These are phyloP conservation scores for Fregata magnificens DNA, from an alignment of 2,113 vertebrate species.

Conservation along the genomic window DNA sequence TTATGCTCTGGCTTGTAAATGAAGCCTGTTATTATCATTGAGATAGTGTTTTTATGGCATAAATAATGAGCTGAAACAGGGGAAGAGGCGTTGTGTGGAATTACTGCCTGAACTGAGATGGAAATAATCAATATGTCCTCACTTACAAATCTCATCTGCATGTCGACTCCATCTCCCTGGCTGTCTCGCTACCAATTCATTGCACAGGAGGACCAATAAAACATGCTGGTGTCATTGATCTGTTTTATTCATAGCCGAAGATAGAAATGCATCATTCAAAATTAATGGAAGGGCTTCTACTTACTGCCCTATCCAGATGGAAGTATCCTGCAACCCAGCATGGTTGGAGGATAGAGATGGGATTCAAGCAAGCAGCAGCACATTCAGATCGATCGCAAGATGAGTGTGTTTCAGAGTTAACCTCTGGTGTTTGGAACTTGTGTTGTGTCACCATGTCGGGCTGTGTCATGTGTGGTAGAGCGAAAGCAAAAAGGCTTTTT, in stretches of 20 bases:
- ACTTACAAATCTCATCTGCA: slow-evolving; percentile 84
- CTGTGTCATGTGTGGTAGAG: neutral
- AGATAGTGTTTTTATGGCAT: slow-evolving; percentile 81
- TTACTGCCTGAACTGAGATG: slow-evolving; percentile 78
- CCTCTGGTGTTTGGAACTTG: neutral
- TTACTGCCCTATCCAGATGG: slow-evolving; percentile 23
- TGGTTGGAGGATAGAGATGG: neutral
- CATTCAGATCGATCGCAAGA: neutral
- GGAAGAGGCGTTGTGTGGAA: slow-evolving; percentile 71
- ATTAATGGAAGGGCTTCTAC: slow-evolving; percentile 67
- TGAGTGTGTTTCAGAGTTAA: neutral
- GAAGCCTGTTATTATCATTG: slow-evolving; percentile 81
- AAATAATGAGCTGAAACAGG: slow-evolving; percentile 81
- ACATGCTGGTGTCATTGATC: slow-evolving; percentile 76
- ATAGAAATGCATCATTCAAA: slow-evolving; percentile 78
- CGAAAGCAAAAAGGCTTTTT: neutral
- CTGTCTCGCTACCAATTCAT: slow-evolving; percentile 79
- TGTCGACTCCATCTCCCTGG: slow-evolving; percentile 75
- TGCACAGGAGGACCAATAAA: slow-evolving; percentile 76
- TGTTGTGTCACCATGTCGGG: neutral
- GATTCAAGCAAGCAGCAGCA: neutral
- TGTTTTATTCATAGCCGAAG: slow-evolving; percentile 75
- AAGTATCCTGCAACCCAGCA: neutral
- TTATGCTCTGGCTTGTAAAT: slow-evolving; percentile 79
- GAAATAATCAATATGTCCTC: slow-evolving; percentile 83